phyloP scores from a whole-genome alignment of 2,113 vertebrate genomes.

The Carassius gibelio region DNA sequence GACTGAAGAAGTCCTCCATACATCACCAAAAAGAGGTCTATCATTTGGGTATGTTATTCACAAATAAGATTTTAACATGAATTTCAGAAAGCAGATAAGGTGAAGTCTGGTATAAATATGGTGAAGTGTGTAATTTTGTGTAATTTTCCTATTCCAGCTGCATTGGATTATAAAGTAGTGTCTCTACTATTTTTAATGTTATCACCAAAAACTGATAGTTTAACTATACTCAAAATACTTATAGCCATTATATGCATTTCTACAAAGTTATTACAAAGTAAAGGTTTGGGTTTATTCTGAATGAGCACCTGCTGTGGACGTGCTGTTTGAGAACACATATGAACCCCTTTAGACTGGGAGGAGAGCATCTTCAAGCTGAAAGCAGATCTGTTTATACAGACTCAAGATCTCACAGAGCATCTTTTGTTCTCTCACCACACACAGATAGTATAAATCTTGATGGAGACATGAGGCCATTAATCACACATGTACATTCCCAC shows the following conservation, averaged over 20 bases:
- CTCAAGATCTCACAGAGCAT: slow-evolving; percentile 19
- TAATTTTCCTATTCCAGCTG: no score
- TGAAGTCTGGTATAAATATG: no score
- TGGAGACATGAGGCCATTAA: slow-evolving; percentile 27
- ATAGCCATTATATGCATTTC: neutral
- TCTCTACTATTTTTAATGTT: neutral
- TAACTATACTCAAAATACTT: neutral
- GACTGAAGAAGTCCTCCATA: no score
- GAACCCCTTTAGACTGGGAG: slow-evolving; percentile 1
- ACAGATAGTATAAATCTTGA: slow-evolving; percentile 49
- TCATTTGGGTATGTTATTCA: no score
- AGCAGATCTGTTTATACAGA: slow-evolving; percentile 26
- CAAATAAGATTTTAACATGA: no score
- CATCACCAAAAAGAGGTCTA: no score
- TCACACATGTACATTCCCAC: slow-evolving; percentile 33
- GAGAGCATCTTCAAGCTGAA: slow-evolving; percentile 25
- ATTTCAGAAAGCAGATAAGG: no score
- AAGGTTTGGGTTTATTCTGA: neutral
- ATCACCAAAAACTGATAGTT: neutral
- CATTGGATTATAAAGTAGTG: no score
- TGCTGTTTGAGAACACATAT: neutral
- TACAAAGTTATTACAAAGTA: neutral
- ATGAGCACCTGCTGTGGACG: slow-evolving; percentile 16
- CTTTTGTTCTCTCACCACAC: slow-evolving; percentile 35
- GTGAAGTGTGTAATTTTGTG: no score